Evolutionary conservation across 2,888 invertebrate species (phyloP).

Genomic region (Apantesis nais): DNA sequence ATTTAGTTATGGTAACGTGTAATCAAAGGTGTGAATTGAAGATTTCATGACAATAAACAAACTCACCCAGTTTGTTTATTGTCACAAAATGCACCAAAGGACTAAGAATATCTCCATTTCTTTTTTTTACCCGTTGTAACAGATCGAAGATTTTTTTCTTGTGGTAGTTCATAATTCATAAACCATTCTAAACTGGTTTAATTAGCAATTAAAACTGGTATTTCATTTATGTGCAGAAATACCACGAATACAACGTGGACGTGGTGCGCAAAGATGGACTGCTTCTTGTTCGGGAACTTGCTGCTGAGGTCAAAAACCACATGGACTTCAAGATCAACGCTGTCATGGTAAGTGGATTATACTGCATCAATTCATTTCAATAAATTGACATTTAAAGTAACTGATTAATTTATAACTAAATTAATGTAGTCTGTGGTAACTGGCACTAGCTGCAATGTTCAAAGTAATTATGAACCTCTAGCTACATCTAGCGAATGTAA

Average conservation of each 20-base stretch:
- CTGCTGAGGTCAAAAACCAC: constrained; percentile 96
- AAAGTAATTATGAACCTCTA: background rate
- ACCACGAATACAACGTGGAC: constrained; percentile 91
- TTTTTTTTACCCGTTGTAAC: too few relatives aligned
- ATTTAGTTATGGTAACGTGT: too few relatives aligned
- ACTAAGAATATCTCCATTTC: too few relatives aligned
- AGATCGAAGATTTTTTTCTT: too few relatives aligned
- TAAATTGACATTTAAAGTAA: background rate
- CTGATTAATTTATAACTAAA: too few relatives aligned
- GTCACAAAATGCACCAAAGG: too few relatives aligned
- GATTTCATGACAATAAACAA: too few relatives aligned
- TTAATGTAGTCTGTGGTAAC: too few relatives aligned
- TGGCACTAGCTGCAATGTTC: too few relatives aligned
- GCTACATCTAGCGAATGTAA: background rate
- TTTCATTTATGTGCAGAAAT: constrained; percentile 87
- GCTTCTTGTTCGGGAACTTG: constrained; percentile 93
- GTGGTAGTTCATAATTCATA: background rate
- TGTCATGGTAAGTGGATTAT: constrained; percentile 90
- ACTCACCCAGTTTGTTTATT: too few relatives aligned
- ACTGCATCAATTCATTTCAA: background rate
- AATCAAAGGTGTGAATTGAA: too few relatives aligned
- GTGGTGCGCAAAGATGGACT: constrained; percentile 94
- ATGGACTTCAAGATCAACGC: constrained; percentile 97
- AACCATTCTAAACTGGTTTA: background rate
- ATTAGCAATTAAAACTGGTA: background rate